These are phyloP conservation scores for Hoplodrina ambigua DNA, from an alignment of 2,888 invertebrate genomes.

Conservation along the genomic window DNA sequence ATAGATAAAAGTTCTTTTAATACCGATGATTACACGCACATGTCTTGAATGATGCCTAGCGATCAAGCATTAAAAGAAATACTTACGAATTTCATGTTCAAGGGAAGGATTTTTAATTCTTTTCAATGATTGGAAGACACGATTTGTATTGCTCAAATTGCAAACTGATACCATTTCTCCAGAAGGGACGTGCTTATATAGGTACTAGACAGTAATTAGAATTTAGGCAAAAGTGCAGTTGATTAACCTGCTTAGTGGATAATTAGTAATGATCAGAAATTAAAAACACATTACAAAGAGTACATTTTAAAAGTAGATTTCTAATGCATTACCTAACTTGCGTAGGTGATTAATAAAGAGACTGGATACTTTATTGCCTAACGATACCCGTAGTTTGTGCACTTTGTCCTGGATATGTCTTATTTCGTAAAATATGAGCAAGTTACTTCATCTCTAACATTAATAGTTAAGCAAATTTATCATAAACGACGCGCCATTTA, in stretches of 20 bases:
- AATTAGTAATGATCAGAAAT: conserved; percentile 5
- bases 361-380: not conserved
- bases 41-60: not conserved
- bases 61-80: not conserved
- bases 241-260: conserved; percentile 10
- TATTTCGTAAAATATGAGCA: not conserved
- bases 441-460: too few relatives aligned
- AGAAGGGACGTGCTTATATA: conserved; percentile 24
- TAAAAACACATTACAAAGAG: not conserved
- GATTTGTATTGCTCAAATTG: conserved; percentile 12
- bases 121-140: conserved; percentile 10
- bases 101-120: conserved; percentile 23
- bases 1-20: conserved; percentile 11
- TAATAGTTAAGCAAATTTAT: not conserved
- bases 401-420: not conserved
- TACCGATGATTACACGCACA: not conserved
- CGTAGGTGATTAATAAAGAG: not conserved
- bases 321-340: conserved; percentile 4
- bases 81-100: conserved; percentile 71
- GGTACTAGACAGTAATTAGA: conserved; percentile 2
- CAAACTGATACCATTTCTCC: conserved; percentile 39
- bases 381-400: not conserved
- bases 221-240: conserved; percentile 14
- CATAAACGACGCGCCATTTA: not conserved
- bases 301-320: not conserved